Evolutionary conservation across 2,888 invertebrate genomes (phyloP), one percentile per base, ranked within the genome.

Genomic region (Phymatocera aterrima): DNA sequence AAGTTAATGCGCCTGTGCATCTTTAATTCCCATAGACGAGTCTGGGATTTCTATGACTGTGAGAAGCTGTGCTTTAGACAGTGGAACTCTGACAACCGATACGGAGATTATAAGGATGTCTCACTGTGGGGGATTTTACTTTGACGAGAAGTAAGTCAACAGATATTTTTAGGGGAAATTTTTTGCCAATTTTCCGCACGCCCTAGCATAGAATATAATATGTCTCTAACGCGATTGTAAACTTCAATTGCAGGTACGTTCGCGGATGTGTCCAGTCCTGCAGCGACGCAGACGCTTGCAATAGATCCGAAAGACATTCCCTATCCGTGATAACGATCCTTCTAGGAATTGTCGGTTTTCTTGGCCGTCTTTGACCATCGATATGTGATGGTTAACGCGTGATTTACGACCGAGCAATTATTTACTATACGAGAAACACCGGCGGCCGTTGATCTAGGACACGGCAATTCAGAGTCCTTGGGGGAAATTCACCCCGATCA

Each of bases 91-190:
- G 70, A 99, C 98, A 77, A 97, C 98, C 0, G 98, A 99, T 91
- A 98, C 98, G 0, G 99, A 99, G 92, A 95, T 99, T 80, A 96
- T 98, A 75, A 93, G 99, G 83, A 97, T 98, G 96, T 97, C 97
- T n/a, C 98, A 99, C 91, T 99, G 99, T 90, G 99, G 99, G 40
- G 94, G 97, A 83, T 98, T 99, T 91, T 96, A 96, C 90, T 98
- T 97, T 88, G 95, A 97, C 85, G 94, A 95, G 84, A 95, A 95
- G 96, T 97, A 89, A 91, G 90, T 84, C 57, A 65, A 68, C 12
- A 34, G 21, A 12, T 34, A 0, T 37, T 18, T 51, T 18, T 68
- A n/a, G n/a, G 18, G 2, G 18, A n/a, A 8, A 18, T 40, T 21
- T 28, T 28, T 8, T 24, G 28, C 24, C n/a, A n/a, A n/a, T n/a